Base-by-base conservation (phyloP, 2,113 vertebrate species). In the Corythornis vintsioides region DNA sequence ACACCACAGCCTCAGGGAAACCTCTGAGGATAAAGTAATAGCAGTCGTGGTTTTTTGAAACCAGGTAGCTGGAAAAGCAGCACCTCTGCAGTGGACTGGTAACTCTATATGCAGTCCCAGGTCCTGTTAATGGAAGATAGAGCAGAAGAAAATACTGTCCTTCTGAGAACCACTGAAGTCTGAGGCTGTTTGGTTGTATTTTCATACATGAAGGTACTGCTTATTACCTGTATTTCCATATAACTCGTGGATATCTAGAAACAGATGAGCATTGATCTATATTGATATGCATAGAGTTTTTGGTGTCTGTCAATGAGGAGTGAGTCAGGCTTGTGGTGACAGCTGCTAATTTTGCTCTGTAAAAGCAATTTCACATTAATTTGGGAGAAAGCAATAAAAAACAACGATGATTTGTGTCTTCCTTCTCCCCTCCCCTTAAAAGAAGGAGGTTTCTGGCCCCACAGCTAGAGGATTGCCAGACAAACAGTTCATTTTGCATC, bases 201-300 rank as follows among this genome's bases (percentile, higher is more conserved):
- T 61, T 63, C 48, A 12, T 3, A 42, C 0, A 1, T 10, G 26
- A 47, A 28, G 1, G 29, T 64, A 43, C 31, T 0, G 1, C 15
- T 9, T 47, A 16, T 53, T 64, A 28, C 35, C 13, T 55, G 9
- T 43, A 38, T 26, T 66, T 33, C 55, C 52, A 35, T 13, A 12
- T 29, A 56, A 57, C 22, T 31, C 42, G n/a, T 20, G 18, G 19
- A 33, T 13, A 10, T 31, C 33, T 35, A 25, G 24, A 48, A 73
- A 40, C 12, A 59, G 33, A 20, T 25, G 4, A 78, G 9, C 28
- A 52, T 42, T n/a, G 35, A 57, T 64, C 59, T 53, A 2, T 60
- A 64, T 24, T 55, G 55, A 52, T 15, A 72, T 1, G 81, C 13
- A 48, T 1, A 40, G 18, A 43, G 38, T 82, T 63, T 81, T 80